Evolutionary conservation across 2,888 invertebrate species (phyloP), one percentile per base, ranked within the genome.

Genomic region (Ophion obscuratus): DNA sequence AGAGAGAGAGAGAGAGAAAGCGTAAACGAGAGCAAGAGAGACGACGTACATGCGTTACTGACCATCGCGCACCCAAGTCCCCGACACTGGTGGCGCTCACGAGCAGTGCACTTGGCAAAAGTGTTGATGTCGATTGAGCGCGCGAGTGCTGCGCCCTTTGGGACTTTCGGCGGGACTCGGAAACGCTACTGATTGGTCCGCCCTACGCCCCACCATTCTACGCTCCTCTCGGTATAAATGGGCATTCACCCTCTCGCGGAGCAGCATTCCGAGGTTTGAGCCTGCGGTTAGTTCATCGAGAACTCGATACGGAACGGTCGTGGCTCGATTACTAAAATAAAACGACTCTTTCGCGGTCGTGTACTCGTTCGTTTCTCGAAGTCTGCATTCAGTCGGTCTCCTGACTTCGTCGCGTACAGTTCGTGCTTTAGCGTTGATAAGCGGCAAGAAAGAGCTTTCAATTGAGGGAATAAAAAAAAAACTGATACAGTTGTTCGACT

Each of bases 111-210:
- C 75, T 81, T 75, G 75, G 81, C 64, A 31, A 31, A 47, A 75
- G 74, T 75, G 68, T 40, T 47, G 68, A 75, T 62, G 64, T n/a
- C 59, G 66, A 76, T 31, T 67, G 77, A 77, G 77, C 66, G 78
- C 66, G 76, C 85, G 81, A 87, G 84, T 85, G 86, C 80, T 80
- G 83, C 81, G 87, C 87, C 88, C 87, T 86, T 85, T 78, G 59
- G 81, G 88, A 77, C 68, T 90, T 92, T 91, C 89, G 88, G 92
- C 92, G 91, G 91, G 91, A 91, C 90, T 88, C 85, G 61, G 77
- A 44, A 75, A 61, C 6, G 6, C 31, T 66, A 17, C 36, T 24
- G 57, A 92, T 92, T 92, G 92, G 92, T 79, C 67, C 83, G 67
- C 88, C 85, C 87, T 84, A 64, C 66, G 20, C 90, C 92, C 91